These are phyloP conservation scores for Lytechinus variegatus DNA, from an alignment of 35 echinoderm and acorn worm genomes.

Conservation along the genomic window DNA sequence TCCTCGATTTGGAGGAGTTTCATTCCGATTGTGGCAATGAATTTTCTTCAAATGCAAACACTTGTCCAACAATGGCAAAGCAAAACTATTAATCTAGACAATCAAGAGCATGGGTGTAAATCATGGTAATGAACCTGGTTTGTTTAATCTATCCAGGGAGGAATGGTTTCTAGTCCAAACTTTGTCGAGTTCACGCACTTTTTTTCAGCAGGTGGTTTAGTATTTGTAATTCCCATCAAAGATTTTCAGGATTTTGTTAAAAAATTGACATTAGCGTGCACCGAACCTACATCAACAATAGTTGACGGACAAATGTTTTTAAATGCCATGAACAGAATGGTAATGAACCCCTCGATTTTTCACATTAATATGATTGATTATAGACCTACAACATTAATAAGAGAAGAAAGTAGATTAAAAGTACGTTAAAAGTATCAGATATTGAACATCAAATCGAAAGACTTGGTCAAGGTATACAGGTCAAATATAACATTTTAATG, in stretches of 20 bases:
- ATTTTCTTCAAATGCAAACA: slow-evolving; percentile 14
- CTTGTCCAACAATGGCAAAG: slow-evolving; percentile 19
- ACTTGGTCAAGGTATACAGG: no score
- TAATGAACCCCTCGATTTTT: no score
- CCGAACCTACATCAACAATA: no score
- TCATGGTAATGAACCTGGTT: not conserved
- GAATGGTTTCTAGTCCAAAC: not conserved
- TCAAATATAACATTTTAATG: no score
- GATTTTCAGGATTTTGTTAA: not conserved
- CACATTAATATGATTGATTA: no score
- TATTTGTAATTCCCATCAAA: slow-evolving; percentile 13
- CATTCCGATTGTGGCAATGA: slow-evolving; percentile 1
- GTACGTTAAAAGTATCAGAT: no score
- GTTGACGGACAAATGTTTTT: no score
- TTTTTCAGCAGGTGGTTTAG: not conserved
- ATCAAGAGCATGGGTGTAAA: not conserved
- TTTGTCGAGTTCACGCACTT: not conserved
- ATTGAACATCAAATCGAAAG: no score
- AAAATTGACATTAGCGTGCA: not conserved
- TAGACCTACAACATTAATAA: no score
- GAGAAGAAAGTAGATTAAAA: no score
- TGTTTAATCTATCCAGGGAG: not conserved
- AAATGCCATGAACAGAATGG: no score
- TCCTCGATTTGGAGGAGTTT: not conserved
- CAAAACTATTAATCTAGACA: not conserved